Base-by-base conservation (phyloP, 2,888 invertebrate genomes). In the Drosophila fulvimacula region DNA sequence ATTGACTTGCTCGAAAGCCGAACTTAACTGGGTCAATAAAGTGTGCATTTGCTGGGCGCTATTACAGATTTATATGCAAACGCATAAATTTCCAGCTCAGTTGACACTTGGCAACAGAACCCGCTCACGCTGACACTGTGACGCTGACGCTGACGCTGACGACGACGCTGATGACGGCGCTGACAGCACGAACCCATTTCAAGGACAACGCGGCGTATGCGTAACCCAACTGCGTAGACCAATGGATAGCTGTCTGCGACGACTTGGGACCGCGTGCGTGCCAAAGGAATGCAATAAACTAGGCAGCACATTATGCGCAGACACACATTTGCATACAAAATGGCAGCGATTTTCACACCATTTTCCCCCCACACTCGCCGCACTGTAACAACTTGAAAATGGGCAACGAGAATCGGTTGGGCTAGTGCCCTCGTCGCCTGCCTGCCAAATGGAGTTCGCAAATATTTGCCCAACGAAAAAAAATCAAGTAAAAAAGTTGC, bases 221-320 rank as follows among this genome's bases (percentile, higher is more conserved):
- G 65, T 63, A 70, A 49, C 62, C 24, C 44, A 48, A 48, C 44
- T 24, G 44, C 10, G 44, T 5, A 30, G 52, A n/a, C 52, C 49
- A 51, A 24, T 27, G 32, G 41, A 24, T 51, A 60, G 42, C 57
- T 17, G 27, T 30, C 32, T 49, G 36, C 27, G 51, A 36, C 17
- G 51, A 36, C 17, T 19, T 36, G 74, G 59, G 10, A 27, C 32
- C n/a, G 66, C 55, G 53, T 79, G 77, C 80, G 76, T 79, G 77
- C 75, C 65, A 69, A 79, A 72, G 69, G 80, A 78, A 78, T 78
- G 77, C 80, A 78, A 78, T 78, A 79, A 79, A 78, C 75, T 78
- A 71, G 58, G 59, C 76, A 75, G 17, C 58, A 76, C 69, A 78
- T 80, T 78, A 78, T 78, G 80, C 77, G 59, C 80, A 78, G 76